Base-by-base conservation (phyloP, 2,888 invertebrate genomes). In the Ellobium chinense region DNA sequence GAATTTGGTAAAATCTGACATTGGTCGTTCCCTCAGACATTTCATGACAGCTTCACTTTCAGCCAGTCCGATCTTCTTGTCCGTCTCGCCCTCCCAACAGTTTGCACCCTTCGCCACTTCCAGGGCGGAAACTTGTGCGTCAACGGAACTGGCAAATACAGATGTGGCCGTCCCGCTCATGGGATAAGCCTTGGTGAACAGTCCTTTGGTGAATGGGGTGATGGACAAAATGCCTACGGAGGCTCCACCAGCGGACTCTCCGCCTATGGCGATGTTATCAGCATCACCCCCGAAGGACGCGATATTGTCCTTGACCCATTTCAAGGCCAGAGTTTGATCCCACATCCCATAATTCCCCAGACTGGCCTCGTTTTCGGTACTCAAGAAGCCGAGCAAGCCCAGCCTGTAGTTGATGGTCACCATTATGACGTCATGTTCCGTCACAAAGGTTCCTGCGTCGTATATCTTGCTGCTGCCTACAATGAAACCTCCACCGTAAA, bases 361-460 rank as follows among this genome's bases (percentile, higher is more conserved):
- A 58, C 73, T 58, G 4, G 73, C 60, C 12, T 73, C 18, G 60
- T 73, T 46, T 31, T 60, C 73, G 3, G 73, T 73, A 93, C 97
- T 98, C 76, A 98, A 95, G 94, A 98, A 99, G 31, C 98, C 98
- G 91, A 98, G 97, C 0, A 97, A 96, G 14, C 98, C 98, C 5
- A 88, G 96, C 80, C 98, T 95, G 94, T 98, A 98, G 91, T 98
- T 97, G 95, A 98, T 97, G 37, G 98, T 97, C 80, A 97, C 98
- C 29, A 99, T 21, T n/a, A 73, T 60, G 14, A 73, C 36, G 36
- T 73, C 60, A 14, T 73, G 58, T n/a, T 14, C 18, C n/a, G 60
- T n/a, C 7, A 60, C 60, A n/a, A 60, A n/a, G 24, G 18, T 60
- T 9, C 60, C 60, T 7, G 60, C 18, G 60, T 60, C 24, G 60